Evolutionary conservation across 2,113 vertebrate genomes (phyloP).

Genomic region (Pelmatolapia mariae): DNA sequence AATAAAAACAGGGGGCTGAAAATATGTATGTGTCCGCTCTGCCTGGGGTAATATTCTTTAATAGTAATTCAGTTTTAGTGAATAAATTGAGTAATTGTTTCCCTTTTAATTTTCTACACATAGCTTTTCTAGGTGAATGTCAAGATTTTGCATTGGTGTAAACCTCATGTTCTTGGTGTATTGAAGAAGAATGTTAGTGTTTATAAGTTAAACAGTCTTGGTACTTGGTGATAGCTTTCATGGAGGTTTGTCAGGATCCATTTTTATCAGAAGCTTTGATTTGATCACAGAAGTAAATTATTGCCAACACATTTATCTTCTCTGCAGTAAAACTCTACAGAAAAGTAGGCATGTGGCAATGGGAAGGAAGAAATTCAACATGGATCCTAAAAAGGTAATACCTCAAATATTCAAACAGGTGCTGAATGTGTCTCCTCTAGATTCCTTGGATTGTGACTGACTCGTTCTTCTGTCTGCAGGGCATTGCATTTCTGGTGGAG

Average conservation of each 20-base stretch:
- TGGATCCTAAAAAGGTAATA: conserved; percentile 89
- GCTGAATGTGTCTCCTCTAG: neutral
- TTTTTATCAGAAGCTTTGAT: neutral
- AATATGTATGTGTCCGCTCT: neutral
- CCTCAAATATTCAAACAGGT: neutral
- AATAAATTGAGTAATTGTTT: neutral
- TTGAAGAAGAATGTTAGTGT: neutral
- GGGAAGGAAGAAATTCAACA: conserved; percentile 85
- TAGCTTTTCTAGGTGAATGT: neutral
- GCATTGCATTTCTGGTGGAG: conserved; percentile 86
- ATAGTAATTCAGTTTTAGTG: neutral
- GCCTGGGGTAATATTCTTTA: neutral
- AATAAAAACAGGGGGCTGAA: neutral
- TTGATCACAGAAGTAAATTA: neutral
- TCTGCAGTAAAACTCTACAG: conserved; percentile 85
- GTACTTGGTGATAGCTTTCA: neutral
- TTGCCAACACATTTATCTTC: neutral
- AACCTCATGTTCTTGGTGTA: neutral
- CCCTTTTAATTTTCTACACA: neutral
- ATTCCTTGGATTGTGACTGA: neutral
- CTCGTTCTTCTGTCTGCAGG: conserved; percentile 56
- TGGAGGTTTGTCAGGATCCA: neutral
- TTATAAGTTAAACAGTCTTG: neutral
- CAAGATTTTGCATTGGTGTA: neutral
- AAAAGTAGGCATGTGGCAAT: conserved; percentile 87